phyloP scores from a whole-genome alignment of 2,888 invertebrate genomes.

The Carterocephalus palaemon region DNA sequence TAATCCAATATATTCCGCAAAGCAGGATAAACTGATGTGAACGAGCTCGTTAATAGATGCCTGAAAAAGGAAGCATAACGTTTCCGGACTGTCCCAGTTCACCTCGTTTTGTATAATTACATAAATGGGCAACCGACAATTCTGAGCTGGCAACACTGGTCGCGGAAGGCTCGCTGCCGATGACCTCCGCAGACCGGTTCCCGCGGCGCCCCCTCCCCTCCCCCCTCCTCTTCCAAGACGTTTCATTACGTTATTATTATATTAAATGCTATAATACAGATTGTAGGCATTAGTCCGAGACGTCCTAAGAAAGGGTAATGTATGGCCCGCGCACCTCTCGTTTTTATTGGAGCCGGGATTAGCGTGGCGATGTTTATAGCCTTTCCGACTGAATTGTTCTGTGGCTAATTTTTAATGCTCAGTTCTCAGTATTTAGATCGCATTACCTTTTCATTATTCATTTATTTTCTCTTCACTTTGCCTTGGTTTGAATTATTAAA shows the following conservation, averaged over 20 bases:
- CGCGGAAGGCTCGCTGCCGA: slow-evolving; percentile 76
- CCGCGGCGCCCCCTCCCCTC: slow-evolving; percentile 46
- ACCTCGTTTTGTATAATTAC: slow-evolving; percentile 54
- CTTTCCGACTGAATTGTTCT: slow-evolving; percentile 59
- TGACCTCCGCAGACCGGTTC: slow-evolving; percentile 77
- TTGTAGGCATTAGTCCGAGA: slow-evolving; percentile 73
- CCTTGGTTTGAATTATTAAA: slow-evolving; percentile 24
- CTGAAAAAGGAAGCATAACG: slow-evolving; percentile 48
- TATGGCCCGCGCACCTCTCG: slow-evolving; percentile 49
- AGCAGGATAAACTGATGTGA: slow-evolving; percentile 23
- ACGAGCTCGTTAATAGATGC: slow-evolving; percentile 31
- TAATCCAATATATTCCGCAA: slow-evolving; percentile 24
- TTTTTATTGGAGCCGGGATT: slow-evolving; percentile 60
- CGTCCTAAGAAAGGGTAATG: slow-evolving; percentile 64
- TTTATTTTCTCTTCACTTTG: slow-evolving; percentile 22
- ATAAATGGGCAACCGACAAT: slow-evolving; percentile 51
- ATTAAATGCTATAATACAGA: slow-evolving; percentile 78
- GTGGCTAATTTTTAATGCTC: slow-evolving; percentile 30
- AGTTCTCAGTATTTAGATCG: slow-evolving; percentile 27
- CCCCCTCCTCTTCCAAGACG: slow-evolving; percentile 54
- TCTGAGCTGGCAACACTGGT: slow-evolving; percentile 63
- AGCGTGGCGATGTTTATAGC: slow-evolving; percentile 58
- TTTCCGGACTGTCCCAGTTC: slow-evolving; percentile 52
- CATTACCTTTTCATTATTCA: slow-evolving; percentile 26
- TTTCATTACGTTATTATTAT: slow-evolving; percentile 80